Evolutionary conservation across 2,888 invertebrate genomes (phyloP).

Genomic region (Drosophila anomelani): DNA sequence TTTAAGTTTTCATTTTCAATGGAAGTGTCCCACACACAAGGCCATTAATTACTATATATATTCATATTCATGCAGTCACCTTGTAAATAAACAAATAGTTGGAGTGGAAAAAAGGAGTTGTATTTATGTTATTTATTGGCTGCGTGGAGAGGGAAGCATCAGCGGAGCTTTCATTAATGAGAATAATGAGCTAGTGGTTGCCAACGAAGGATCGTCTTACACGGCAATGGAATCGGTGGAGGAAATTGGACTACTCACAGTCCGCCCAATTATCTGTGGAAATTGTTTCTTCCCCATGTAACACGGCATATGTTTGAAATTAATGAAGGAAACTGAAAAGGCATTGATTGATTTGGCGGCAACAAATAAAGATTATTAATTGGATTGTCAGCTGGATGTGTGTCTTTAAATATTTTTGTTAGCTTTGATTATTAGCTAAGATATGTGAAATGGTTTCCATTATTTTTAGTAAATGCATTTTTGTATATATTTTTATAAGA

Average conservation of each 20-base stretch:
- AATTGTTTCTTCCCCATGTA: constrained; percentile 41
- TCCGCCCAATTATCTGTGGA: constrained; percentile 68
- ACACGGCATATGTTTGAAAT: constrained; percentile 65
- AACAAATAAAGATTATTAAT: constrained; percentile 55
- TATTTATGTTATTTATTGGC: constrained; percentile 49
- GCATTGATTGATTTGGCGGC: constrained; percentile 62
- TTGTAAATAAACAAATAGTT: constrained; percentile 55
- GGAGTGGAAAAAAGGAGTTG: constrained; percentile 17
- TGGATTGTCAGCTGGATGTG: constrained; percentile 22
- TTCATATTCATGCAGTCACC: constrained; percentile 30
- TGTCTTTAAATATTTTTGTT: background rate
- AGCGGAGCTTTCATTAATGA: constrained; percentile 64
- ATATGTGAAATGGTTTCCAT: background rate
- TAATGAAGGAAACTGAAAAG: constrained; percentile 39
- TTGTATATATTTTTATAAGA: no score
- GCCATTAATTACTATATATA: constrained; percentile 27
- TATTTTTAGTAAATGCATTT: background rate
- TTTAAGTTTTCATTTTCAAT: constrained; percentile 33
- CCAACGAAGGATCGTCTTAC: constrained; percentile 27
- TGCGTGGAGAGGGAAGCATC: constrained; percentile 49
- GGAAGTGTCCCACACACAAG: constrained; percentile 35
- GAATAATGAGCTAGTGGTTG: constrained; percentile 61
- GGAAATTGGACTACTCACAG: constrained; percentile 16
- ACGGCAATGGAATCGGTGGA: constrained; percentile 15
- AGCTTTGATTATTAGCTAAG: background rate